Conservation (phyloP, 2,888 invertebrate genomes). For the Drosophila eohydei region DNA sequence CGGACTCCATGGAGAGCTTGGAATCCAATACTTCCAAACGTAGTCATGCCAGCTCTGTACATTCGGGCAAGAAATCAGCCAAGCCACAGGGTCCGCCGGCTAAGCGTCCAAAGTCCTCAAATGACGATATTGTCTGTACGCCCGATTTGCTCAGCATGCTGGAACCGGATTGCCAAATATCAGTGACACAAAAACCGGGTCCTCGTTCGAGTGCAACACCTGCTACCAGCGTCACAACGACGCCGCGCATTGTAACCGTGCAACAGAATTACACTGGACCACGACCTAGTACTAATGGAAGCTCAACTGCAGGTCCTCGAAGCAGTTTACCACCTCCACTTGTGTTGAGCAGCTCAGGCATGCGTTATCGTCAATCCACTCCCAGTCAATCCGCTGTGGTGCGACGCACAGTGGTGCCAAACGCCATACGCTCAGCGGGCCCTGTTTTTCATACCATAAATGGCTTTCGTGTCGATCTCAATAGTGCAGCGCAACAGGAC, state of each 20-base stretch:
- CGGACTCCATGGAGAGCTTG: constrained; percentile 81
- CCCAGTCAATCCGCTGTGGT: constrained; percentile 49
- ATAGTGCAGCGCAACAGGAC: constrained; percentile 84
- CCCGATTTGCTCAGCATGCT: constrained; percentile 86
- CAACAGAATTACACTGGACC: constrained; percentile 66
- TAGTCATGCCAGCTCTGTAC: constrained; percentile 62
- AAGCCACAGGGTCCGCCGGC: constrained; percentile 44
- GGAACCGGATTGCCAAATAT: constrained; percentile 83
- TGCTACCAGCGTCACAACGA: constrained; percentile 33
- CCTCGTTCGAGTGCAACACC: constrained; percentile 33
- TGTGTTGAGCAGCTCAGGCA: constrained; percentile 78
- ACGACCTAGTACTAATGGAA: constrained; percentile 34
- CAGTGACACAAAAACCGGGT: constrained; percentile 67
- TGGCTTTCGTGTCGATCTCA: constrained; percentile 85
- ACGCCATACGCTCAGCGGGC: constrained; percentile 60
- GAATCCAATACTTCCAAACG: constrained; percentile 77
- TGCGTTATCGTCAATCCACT: constrained; percentile 72
- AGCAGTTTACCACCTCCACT: constrained; percentile 79
- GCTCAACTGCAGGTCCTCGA: constrained; percentile 28
- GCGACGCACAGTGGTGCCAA: constrained; percentile 80
- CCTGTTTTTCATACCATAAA: constrained; percentile 85
- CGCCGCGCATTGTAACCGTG: constrained; percentile 68
- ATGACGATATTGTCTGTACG: constrained; percentile 87
- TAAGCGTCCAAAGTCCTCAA: constrained; percentile 77
- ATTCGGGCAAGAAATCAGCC: constrained; percentile 51